A percentile compares a stretch with the other conserved stretches of the same genome.
These are phyloP conservation scores for Turnix velox DNA, from an alignment of 2,113 vertebrate species.

Conservation along the genomic window DNA sequence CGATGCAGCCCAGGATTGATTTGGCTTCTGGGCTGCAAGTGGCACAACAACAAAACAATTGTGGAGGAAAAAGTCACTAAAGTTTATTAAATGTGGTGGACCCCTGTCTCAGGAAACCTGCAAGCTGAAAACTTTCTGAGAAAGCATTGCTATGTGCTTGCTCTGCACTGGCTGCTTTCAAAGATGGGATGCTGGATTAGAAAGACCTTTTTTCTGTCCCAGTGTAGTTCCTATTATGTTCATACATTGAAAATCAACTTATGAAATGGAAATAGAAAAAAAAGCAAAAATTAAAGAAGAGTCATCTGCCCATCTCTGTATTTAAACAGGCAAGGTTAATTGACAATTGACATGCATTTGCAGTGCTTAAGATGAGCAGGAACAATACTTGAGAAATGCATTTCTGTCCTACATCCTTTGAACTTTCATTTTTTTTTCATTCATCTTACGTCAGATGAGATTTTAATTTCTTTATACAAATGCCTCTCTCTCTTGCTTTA, in stretches of 20 bases:
- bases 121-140: neutral
- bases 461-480: neutral
- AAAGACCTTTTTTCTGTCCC: neutral
- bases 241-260: neutral
- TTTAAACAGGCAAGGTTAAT: slow-evolving; percentile 62
- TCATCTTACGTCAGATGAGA: neutral
- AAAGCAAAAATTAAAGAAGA: slow-evolving; percentile 41
- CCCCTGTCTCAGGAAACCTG: neutral
- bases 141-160: neutral
- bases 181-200: neutral
- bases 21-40: too few relatives aligned
- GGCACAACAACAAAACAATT: neutral
- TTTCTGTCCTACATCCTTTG: slow-evolving; percentile 4
- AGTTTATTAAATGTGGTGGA: neutral
- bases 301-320: slow-evolving; percentile 48
- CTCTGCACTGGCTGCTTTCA: neutral
- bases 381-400: slow-evolving; percentile 4
- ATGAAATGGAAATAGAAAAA: slow-evolving; percentile 17
- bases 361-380: slow-evolving; percentile 22
- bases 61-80: neutral
- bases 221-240: neutral
- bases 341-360: slow-evolving; percentile 59
- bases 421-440: neutral
- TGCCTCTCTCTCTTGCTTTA: neutral
- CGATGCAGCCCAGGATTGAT: too few relatives aligned